phyloP scores from a whole-genome alignment of 2,888 invertebrate genomes.

The Acheta domesticus region DNA sequence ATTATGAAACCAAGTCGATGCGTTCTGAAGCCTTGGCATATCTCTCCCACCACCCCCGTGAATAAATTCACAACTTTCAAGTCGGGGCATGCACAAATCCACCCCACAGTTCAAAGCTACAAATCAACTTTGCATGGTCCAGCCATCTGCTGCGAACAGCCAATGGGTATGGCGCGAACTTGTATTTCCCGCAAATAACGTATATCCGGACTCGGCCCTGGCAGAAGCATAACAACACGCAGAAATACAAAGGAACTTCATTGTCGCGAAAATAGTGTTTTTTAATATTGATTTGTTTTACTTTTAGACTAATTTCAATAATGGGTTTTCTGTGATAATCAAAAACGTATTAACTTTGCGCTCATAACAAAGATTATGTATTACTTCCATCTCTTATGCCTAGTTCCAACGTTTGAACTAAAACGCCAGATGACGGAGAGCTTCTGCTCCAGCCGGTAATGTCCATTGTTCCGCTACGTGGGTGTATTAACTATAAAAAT shows the following conservation, averaged over 20 bases:
- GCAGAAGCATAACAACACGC: conserved; percentile 26
- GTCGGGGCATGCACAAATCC: conserved; percentile 21
- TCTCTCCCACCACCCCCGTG: neutral
- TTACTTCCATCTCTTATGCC: neutral
- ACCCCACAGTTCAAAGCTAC: conserved; percentile 27
- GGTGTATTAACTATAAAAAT: too few species aligned
- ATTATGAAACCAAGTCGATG: neutral
- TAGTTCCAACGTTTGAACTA: neutral
- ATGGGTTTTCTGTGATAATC: neutral
- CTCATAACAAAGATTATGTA: neutral
- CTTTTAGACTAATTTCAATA: neutral
- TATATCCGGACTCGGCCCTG: conserved; percentile 37
- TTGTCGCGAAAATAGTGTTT: too few species aligned
- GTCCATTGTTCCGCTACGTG: neutral
- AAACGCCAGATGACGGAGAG: neutral
- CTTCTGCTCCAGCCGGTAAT: neutral
- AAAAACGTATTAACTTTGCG: neutral
- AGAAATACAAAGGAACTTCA: neutral
- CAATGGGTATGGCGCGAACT: conserved; percentile 40
- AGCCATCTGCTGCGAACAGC: conserved; percentile 38
- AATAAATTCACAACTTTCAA: neutral
- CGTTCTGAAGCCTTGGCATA: neutral
- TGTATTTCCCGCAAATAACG: conserved; percentile 39
- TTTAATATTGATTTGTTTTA: neutral
- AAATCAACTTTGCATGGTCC: conserved; percentile 37